Conservation (phyloP, 1,140 invertebrate genomes). For the Leptopilina boulardi region DNA sequence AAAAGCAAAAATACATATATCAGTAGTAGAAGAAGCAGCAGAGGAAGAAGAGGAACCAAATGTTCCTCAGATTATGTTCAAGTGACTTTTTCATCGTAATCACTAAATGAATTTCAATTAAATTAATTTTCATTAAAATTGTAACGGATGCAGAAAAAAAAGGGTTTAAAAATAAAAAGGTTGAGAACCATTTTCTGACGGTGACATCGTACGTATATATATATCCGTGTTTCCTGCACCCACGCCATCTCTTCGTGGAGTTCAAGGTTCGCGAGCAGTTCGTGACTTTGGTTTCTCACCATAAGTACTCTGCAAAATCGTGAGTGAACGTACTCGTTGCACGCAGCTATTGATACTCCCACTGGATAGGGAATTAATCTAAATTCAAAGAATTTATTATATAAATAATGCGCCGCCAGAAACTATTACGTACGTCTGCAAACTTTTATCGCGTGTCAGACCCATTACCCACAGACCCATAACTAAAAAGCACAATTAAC, state of each 20-base stretch:
- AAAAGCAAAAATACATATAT: too few relatives aligned
- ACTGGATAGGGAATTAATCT: conserved; percentile 59
- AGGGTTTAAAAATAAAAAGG: background rate
- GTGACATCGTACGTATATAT: conserved; percentile 42
- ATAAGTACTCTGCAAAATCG: conserved; percentile 55
- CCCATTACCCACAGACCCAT: conserved; percentile 39
- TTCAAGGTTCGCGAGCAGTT: conserved; percentile 57
- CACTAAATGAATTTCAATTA: too few relatives aligned
- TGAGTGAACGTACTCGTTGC: conserved; percentile 50
- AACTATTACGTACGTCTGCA: background rate
- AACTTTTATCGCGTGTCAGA: conserved; percentile 48
- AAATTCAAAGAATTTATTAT: conserved; percentile 49
- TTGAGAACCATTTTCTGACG: conserved; percentile 38
- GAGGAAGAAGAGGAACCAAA: too few relatives aligned
- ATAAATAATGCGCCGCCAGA: too few relatives aligned
- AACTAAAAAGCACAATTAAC: conserved; percentile 54
- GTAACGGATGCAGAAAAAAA: too few relatives aligned
- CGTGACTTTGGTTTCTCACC: conserved; percentile 51
- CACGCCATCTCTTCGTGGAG: conserved; percentile 42
- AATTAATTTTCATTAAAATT: too few relatives aligned
- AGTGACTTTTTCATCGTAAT: too few relatives aligned
- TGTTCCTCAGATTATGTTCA: too few relatives aligned
- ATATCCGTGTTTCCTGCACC: conserved; percentile 49
- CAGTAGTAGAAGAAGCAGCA: too few relatives aligned
- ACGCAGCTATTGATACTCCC: conserved; percentile 53